These are phyloP conservation scores for Hesperophylax magnus DNA, from an alignment of 1,140 invertebrate genomes.

Conservation along the genomic window DNA sequence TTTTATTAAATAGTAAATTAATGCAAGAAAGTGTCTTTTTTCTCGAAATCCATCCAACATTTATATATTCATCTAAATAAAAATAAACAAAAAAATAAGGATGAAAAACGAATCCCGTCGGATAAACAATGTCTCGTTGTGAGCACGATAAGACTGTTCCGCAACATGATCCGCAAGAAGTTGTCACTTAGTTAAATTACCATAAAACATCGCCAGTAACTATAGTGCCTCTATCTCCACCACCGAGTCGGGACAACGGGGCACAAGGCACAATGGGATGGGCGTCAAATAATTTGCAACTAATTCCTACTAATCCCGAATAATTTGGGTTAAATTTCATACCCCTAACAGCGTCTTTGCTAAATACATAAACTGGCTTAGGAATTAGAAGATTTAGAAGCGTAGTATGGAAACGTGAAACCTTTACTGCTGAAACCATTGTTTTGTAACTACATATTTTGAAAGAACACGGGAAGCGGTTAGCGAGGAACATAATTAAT, in stretches of 20 bases:
- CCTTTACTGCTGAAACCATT: not conserved
- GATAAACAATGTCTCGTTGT: no score
- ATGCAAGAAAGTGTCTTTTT: no score
- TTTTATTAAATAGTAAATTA: no score
- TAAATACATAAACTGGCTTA: not conserved
- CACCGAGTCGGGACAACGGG: constrained; percentile 21
- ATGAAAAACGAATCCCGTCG: no score
- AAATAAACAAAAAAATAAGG: no score
- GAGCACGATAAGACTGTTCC: not conserved
- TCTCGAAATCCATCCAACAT: no score
- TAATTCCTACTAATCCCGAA: constrained; percentile 54
- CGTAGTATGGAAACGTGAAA: no score
- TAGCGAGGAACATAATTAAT: no score
- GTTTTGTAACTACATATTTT: not conserved
- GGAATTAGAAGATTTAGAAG: not conserved
- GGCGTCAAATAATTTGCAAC: constrained; percentile 54
- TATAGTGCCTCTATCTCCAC: not conserved
- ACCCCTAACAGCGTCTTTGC: not conserved
- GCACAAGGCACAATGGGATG: constrained; percentile 33
- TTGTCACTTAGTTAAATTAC: constrained; percentile 46
- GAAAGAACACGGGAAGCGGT: not conserved
- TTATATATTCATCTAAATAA: no score
- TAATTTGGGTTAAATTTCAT: constrained; percentile 47
- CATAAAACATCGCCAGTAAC: constrained; percentile 47
- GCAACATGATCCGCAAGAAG: constrained; percentile 27